phyloP scores from a whole-genome alignment of 2,113 vertebrate genomes.

The Nyctibius bracteatus region DNA sequence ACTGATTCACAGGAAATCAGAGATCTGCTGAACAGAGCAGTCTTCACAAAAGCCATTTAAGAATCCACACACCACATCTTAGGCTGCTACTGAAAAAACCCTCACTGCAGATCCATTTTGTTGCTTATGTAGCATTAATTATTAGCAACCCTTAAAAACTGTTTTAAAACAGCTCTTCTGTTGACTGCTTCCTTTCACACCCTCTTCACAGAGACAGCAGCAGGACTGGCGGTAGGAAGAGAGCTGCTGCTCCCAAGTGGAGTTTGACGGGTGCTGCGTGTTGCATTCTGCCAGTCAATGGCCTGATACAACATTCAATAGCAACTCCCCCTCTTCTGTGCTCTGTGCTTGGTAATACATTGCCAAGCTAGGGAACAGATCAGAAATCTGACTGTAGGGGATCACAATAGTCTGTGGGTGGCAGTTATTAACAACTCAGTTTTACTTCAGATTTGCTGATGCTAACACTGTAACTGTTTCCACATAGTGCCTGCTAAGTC shows the following conservation, averaged over 20 bases:
- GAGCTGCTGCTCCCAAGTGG: constrained; percentile 57
- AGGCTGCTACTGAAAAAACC: neutral
- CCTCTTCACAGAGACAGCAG: neutral
- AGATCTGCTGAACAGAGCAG: neutral
- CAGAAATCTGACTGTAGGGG: neutral
- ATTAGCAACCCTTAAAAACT: neutral
- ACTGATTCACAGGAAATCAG: neutral
- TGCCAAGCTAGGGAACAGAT: neutral
- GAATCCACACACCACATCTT: neutral
- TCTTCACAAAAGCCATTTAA: neutral
- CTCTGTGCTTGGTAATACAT: neutral
- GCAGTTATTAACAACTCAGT: neutral
- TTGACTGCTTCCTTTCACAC: neutral
- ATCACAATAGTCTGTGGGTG: neutral
- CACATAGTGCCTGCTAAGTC: neutral
- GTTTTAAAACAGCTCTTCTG: neutral
- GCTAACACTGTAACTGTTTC: neutral
- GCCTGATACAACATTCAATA: neutral
- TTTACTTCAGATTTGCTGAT: neutral
- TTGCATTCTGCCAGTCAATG: neutral
- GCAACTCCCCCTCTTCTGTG: neutral
- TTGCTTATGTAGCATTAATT: neutral
- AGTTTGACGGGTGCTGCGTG: neutral
- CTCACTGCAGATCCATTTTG: neutral
- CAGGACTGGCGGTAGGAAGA: neutral